These are phyloP conservation scores for Malurus melanocephalus DNA, from an alignment of 2,113 vertebrate species.

Conservation along the genomic window DNA sequence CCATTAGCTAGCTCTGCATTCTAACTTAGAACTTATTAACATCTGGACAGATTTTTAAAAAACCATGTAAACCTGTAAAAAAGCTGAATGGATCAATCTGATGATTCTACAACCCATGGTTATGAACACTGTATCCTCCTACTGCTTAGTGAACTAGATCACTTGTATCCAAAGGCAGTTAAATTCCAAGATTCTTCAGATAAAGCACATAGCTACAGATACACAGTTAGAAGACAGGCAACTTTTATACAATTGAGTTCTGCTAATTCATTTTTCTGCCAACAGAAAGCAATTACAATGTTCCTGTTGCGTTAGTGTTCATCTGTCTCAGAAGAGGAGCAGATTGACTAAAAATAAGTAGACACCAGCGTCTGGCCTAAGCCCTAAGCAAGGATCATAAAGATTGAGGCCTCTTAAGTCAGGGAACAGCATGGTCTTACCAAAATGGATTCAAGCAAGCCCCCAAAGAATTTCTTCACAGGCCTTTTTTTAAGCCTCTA, in stretches of 20 bases:
- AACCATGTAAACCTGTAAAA: background rate
- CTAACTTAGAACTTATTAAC: background rate
- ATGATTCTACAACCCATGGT: background rate
- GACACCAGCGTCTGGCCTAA: background rate
- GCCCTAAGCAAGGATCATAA: background rate
- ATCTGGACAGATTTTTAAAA: background rate
- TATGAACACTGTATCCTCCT: background rate
- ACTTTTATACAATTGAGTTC: background rate
- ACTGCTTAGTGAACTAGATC: background rate
- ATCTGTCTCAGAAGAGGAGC: background rate
- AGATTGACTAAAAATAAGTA: background rate
- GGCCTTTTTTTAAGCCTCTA: background rate
- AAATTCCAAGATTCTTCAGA: background rate
- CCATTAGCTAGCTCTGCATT: background rate
- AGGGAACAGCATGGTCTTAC: background rate
- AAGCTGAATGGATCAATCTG: background rate
- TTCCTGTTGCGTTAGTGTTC: background rate
- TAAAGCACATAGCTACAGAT: background rate
- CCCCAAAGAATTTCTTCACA: background rate
- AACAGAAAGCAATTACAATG: background rate
- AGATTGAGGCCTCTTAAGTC: background rate
- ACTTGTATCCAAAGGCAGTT: background rate
- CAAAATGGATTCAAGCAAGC: background rate
- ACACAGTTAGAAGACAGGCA: background rate
- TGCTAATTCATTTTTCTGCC: background rate